Conservation (phyloP, 2,888 invertebrate genomes). For the Cyclophora albipunctata region DNA sequence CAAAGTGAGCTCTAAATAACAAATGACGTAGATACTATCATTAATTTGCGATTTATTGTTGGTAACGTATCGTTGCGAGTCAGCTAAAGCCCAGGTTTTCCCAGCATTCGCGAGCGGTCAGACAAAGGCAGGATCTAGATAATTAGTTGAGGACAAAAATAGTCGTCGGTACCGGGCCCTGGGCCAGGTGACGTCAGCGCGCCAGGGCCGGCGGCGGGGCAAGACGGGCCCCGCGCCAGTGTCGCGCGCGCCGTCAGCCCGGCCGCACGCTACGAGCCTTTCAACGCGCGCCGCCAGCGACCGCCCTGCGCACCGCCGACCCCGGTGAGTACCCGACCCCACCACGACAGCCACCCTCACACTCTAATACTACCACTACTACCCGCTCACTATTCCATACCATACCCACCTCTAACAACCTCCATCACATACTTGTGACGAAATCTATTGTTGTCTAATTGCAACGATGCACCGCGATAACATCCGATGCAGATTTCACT, state of each 20-base stretch:
- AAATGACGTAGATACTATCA: slow-evolving; percentile 24
- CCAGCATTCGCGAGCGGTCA: slow-evolving; percentile 50
- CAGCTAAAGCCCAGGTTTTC: slow-evolving; percentile 53
- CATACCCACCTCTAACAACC: slow-evolving; percentile 12
- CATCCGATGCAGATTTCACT: slow-evolving; percentile 61
- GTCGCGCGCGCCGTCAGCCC: slow-evolving; percentile 72
- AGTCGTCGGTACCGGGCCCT: slow-evolving; percentile 69
- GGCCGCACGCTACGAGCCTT: slow-evolving; percentile 55
- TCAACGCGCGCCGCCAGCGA: slow-evolving; percentile 23
- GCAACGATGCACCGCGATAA: slow-evolving; percentile 50
- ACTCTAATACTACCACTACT: slow-evolving; percentile 14
- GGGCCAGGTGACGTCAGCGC: slow-evolving; percentile 73
- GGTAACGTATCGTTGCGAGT: slow-evolving; percentile 20
- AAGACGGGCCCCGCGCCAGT: slow-evolving; percentile 75
- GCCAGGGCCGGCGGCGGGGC: slow-evolving; percentile 69
- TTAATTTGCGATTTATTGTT: slow-evolving; percentile 22
- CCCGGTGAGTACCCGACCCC: slow-evolving; percentile 19
- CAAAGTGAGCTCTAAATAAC: slow-evolving; percentile 26
- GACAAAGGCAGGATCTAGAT: slow-evolving; percentile 70
- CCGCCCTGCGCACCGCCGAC: slow-evolving; percentile 22
- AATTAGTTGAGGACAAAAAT: slow-evolving; percentile 72
- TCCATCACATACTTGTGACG: slow-evolving; percentile 23
- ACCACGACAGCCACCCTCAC: slow-evolving; percentile 25
- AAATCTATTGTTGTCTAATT: slow-evolving; percentile 48
- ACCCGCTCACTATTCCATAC: slow-evolving; percentile 14